Evolutionary conservation across 1,140 invertebrate species (phyloP).

Genomic region (Hylaeus anthracinus): DNA sequence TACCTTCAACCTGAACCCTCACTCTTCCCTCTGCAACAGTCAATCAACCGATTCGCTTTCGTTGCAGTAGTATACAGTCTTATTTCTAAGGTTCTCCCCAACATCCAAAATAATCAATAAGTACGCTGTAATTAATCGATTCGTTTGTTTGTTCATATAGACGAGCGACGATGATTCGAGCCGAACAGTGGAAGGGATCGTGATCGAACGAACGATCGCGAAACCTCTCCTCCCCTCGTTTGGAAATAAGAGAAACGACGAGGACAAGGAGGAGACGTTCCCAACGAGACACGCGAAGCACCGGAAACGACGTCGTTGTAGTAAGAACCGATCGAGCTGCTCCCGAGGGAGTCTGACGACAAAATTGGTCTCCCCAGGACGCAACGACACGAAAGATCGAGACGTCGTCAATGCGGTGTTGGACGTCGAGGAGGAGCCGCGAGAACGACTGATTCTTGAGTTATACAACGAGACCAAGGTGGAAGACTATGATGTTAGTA

Average conservation of each 20-base stretch:
- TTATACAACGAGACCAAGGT: not conserved
- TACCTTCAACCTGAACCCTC: not conserved
- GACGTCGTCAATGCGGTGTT: not conserved
- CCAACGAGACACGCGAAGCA: constrained; percentile 41
- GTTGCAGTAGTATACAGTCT: too few relatives aligned
- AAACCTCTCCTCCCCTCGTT: not conserved
- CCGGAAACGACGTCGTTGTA: constrained; percentile 39
- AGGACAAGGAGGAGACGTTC: not conserved
- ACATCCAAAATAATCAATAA: too few relatives aligned
- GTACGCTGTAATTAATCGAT: not conserved
- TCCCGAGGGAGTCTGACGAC: not conserved
- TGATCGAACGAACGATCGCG: too few relatives aligned
- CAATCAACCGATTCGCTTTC: not conserved
- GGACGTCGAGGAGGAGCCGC: not conserved
- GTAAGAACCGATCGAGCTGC: constrained; percentile 20
- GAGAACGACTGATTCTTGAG: not conserved
- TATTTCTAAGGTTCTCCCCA: too few relatives aligned
- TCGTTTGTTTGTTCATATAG: not conserved
- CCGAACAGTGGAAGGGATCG: not conserved
- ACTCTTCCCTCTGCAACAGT: not conserved
- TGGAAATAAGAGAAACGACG: constrained; percentile 8
- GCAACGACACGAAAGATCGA: not conserved
- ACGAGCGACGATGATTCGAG: not conserved
- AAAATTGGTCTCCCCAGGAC: not conserved
- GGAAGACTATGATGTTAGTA: not conserved